These are phyloP conservation scores for Sinosuthora webbiana DNA, from an alignment of 2,113 vertebrate species.

Conservation along the genomic window DNA sequence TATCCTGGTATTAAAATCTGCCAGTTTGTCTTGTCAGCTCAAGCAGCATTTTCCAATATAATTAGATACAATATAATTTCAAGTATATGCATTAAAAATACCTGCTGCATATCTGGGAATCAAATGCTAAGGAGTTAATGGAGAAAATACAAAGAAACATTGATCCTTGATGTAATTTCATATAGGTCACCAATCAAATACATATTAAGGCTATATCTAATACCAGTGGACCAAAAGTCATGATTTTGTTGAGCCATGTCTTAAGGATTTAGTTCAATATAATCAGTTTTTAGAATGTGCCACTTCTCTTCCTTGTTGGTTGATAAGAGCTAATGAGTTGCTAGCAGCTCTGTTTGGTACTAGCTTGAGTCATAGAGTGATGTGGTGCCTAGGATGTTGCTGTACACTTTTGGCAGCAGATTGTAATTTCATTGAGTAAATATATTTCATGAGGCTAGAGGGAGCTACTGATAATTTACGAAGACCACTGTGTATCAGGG, in stretches of 20 bases:
- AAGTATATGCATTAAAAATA: neutral
- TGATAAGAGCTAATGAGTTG: neutral
- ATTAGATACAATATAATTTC: neutral
- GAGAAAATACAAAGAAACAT: neutral
- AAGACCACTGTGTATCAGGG: neutral
- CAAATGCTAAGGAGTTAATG: neutral
- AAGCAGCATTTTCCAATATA: neutral
- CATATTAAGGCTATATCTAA: neutral
- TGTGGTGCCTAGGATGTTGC: neutral
- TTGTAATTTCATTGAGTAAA: neutral
- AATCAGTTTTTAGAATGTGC: neutral
- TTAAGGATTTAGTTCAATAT: neutral
- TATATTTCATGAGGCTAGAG: neutral
- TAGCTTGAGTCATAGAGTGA: neutral
- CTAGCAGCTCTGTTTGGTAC: neutral
- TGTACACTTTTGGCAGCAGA: neutral
- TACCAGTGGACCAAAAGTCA: neutral
- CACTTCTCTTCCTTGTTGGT: neutral
- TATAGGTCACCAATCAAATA: neutral
- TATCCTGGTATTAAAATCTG: neutral
- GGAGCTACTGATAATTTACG: neutral
- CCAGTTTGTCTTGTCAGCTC: neutral
- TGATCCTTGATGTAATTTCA: neutral
- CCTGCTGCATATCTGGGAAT: neutral
- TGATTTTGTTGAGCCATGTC: neutral